These are phyloP conservation scores for Opisthocomus hoazin DNA, from an alignment of 2,113 vertebrate species.

Conservation along the genomic window DNA sequence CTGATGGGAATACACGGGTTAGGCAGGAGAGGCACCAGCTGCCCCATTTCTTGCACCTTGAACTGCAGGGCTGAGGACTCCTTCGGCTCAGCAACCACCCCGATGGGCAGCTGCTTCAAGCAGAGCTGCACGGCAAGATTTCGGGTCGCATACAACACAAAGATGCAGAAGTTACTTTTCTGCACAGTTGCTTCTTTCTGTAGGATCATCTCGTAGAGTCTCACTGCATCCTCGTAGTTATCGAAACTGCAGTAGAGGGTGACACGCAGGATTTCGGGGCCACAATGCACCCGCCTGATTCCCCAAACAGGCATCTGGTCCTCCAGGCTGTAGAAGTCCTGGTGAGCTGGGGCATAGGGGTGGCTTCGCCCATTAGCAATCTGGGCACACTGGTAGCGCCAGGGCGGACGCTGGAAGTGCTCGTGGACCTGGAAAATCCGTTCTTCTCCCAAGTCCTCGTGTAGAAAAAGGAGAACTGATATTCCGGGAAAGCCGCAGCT, in stretches of 20 bases:
- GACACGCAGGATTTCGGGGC: conserved; percentile 82
- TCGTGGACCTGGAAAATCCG: conserved; percentile 81
- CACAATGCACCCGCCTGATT: conserved; percentile 77
- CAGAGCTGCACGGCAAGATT: conserved; percentile 81
- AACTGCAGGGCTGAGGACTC: conserved; percentile 86
- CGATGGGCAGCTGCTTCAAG: conserved; percentile 83
- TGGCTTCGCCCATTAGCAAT: conserved; percentile 6
- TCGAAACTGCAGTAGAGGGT: conserved; percentile 86
- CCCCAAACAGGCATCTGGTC: conserved; percentile 90
- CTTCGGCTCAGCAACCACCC: conserved; percentile 75
- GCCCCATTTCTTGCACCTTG: conserved; percentile 85
- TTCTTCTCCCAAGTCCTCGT: conserved; percentile 80
- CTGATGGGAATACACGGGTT: conserved; percentile 92
- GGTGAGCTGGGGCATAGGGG: conserved; percentile 63
- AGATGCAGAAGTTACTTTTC: conserved; percentile 78
- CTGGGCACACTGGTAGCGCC: conserved; percentile 79
- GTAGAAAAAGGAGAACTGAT: conserved; percentile 88
- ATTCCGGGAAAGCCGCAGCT: conserved; percentile 79
- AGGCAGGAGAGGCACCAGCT: conserved; percentile 91
- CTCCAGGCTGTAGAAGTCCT: conserved; percentile 87
- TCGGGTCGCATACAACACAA: conserved; percentile 67
- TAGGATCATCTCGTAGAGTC: conserved; percentile 88
- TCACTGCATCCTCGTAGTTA: conserved; percentile 86
- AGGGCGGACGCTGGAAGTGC: conserved; percentile 84
- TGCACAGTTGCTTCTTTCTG: conserved; percentile 74